Conservation (phyloP, 1,140 invertebrate species). For the Tetranychus cinnabarinus region DNA sequence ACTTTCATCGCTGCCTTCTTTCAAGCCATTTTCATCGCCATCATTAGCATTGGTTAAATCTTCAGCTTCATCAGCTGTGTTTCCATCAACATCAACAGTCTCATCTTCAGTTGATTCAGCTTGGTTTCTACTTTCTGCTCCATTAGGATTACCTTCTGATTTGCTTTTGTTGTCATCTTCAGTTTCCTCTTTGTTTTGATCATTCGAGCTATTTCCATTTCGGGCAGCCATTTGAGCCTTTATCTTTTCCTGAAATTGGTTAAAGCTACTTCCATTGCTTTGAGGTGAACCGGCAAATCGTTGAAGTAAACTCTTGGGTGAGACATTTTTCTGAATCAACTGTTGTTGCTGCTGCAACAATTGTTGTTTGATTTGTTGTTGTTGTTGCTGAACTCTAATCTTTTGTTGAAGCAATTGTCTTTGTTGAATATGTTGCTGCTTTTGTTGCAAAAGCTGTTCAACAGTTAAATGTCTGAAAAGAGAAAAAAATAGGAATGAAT, state of each 20-base stretch:
- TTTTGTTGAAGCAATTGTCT: background rate
- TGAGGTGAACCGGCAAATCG: no score
- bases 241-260: background rate
- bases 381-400: background rate
- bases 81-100: slow-evolving; percentile 20
- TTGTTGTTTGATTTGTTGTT: background rate
- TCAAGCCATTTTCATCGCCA: no score
- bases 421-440: background rate
- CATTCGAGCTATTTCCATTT: background rate
- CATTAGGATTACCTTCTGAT: background rate
- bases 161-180: background rate
- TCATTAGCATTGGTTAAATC: no score
- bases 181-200: background rate
- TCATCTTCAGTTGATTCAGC: background rate
- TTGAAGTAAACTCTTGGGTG: background rate
- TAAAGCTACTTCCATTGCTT: background rate
- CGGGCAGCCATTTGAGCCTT: background rate
- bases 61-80: slow-evolving; percentile 33
- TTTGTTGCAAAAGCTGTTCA: background rate
- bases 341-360: background rate
- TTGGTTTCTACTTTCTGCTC: background rate
- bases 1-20: slow-evolving; percentile 19
- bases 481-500: no score
- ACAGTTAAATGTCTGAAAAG: no score
- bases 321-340: background rate